Evolutionary conservation across 2,888 invertebrate species (phyloP).

Genomic region (Erannis defoliaria): DNA sequence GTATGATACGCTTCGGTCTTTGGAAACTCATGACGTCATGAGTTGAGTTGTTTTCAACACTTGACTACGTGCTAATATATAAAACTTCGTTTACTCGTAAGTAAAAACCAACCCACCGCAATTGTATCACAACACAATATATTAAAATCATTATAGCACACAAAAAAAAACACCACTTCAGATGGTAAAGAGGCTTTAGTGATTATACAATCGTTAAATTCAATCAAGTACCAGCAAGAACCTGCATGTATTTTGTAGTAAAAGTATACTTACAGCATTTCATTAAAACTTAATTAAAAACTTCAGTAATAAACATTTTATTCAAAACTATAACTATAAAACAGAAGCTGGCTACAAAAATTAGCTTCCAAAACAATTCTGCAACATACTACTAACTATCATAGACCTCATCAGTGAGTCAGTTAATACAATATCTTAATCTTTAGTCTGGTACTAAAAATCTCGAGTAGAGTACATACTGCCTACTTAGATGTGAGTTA

Average conservation of each 20-base stretch:
- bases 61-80: not conserved
- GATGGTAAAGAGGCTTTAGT: not conserved
- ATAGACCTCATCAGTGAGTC: not conserved
- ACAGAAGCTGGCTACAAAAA: conserved; percentile 1
- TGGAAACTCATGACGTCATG: no score
- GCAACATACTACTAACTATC: conserved; percentile 8
- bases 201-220: not conserved
- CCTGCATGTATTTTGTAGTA: not conserved
- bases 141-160: not conserved
- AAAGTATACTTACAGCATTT: no score
- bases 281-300: conserved; percentile 17
- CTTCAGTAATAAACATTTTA: conserved; percentile 1
- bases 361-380: conserved; percentile 2
- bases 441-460: conserved; percentile 11
- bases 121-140: not conserved
- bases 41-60: no score
- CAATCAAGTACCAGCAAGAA: conserved; percentile 1
- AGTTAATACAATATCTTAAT: no score
- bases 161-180: not conserved
- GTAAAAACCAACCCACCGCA: not conserved
- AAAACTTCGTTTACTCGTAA: not conserved
- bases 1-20: no score
- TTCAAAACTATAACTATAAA: conserved; percentile 19
- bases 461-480: not conserved
- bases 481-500: not conserved